Percentiles rank a stretch among this genome's conserved stretches.
phyloP scores from a whole-genome alignment of 2,113 vertebrate species.

The Nipponia nippon region DNA sequence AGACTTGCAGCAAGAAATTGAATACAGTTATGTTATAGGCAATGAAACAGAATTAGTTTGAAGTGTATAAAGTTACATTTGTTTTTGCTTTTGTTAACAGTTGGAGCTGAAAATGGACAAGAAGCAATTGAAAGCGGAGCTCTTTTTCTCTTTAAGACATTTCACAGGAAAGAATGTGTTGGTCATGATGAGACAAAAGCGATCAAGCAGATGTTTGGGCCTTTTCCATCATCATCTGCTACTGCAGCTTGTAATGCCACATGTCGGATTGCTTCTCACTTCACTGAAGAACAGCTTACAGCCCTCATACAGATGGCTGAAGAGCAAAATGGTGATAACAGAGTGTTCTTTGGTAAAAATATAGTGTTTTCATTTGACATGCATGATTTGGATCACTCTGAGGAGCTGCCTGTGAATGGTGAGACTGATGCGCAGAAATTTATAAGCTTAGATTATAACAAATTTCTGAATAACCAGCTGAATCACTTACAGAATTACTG shows the following conservation, averaged over 20 bases:
- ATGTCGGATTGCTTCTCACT: slow-evolving; percentile 76
- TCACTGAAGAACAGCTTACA: slow-evolving; percentile 77
- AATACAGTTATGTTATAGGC: background rate
- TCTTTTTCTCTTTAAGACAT: slow-evolving; percentile 90
- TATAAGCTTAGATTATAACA: slow-evolving; percentile 84
- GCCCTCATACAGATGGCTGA: slow-evolving; percentile 77
- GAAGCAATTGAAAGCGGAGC: slow-evolving; percentile 88
- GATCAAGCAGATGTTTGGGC: slow-evolving; percentile 95
- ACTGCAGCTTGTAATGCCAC: slow-evolving; percentile 81
- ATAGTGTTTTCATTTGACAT: slow-evolving; percentile 90
- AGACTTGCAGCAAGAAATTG: background rate
- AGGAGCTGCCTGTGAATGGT: slow-evolving; percentile 76
- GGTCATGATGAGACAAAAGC: slow-evolving; percentile 87
- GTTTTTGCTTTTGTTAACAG: slow-evolving; percentile 74
- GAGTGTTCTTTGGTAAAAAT: slow-evolving; percentile 83
- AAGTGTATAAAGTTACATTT: background rate
- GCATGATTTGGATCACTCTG: slow-evolving; percentile 84
- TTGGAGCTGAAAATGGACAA: slow-evolving; percentile 87
- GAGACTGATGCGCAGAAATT: slow-evolving; percentile 58
- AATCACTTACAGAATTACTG: slow-evolving; percentile 70
- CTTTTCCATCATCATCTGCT: slow-evolving; percentile 88
- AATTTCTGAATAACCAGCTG: slow-evolving; percentile 81
- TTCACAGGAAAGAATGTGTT: slow-evolving; percentile 85
- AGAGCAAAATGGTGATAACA: slow-evolving; percentile 51
- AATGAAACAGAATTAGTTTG: background rate